phyloP scores from a whole-genome alignment of 2,888 invertebrate genomes.

The Eupithecia pulchellata region DNA sequence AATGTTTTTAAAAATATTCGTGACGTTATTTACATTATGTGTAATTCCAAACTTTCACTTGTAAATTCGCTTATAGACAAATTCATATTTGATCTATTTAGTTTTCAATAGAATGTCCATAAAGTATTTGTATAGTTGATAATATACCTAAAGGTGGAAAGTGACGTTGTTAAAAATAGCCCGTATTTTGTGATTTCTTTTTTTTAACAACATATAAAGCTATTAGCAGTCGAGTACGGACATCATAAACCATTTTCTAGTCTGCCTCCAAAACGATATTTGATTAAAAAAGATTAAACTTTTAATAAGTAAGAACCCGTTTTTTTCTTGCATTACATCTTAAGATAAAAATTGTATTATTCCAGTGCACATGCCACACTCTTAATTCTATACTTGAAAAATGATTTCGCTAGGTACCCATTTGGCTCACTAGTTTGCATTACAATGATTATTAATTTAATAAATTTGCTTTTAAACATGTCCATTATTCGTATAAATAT shows the following conservation, averaged over 20 bases:
- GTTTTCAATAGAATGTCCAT: not conserved
- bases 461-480: not conserved
- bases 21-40: not conserved
- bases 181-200: no score
- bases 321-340: not conserved
- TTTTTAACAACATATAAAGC: not conserved
- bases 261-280: not conserved
- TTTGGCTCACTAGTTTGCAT: slow-evolving; percentile 7
- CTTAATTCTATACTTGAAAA: slow-evolving; percentile 3
- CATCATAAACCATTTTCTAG: not conserved
- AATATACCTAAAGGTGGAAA: no score
- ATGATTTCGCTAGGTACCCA: not conserved
- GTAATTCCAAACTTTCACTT: not conserved
- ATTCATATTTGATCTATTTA: not conserved
- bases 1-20: not conserved
- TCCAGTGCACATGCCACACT: no score
- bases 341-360: not conserved
- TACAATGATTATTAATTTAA: slow-evolving; percentile 3
- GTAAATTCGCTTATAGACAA: not conserved
- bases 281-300: not conserved
- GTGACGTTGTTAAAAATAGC: no score
- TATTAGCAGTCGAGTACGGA: not conserved
- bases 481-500: not conserved
- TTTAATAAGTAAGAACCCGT: not conserved
- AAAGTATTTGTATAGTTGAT: not conserved